Percentiles rank a stretch among this genome's conserved stretches.
Conservation (phyloP, 2,113 vertebrate genomes). For the Cinclus mexicanus region DNA sequence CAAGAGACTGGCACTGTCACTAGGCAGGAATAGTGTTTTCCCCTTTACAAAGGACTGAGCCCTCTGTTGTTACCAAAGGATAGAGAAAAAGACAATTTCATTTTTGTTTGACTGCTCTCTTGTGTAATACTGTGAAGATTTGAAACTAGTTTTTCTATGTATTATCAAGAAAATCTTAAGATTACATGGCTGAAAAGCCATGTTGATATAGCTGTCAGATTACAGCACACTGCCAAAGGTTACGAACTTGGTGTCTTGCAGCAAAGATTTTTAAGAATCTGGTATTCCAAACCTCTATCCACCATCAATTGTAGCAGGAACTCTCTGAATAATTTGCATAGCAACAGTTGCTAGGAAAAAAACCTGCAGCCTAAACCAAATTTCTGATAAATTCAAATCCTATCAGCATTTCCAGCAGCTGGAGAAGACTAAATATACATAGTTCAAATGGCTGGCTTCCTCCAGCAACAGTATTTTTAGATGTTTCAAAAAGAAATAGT, state of each 20-base stretch:
- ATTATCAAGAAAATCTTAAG: not conserved
- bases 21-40: not conserved
- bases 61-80: not conserved
- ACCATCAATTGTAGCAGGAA: conserved; percentile 57
- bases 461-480: conserved; percentile 62
- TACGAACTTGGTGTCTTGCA: not conserved
- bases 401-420: conserved; percentile 64
- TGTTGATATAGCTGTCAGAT: not conserved
- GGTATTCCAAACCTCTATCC: conserved; percentile 31
- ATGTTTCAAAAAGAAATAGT: conserved; percentile 46
- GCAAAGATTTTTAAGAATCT: conserved; percentile 22
- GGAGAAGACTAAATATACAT: conserved; percentile 64
- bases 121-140: not conserved
- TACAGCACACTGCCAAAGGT: not conserved
- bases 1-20: not conserved
- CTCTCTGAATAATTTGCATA: conserved; percentile 58
- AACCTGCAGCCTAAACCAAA: conserved; percentile 60
- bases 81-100: not conserved
- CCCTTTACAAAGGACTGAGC: not conserved
- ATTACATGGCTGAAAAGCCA: not conserved
- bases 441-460: conserved; percentile 66
- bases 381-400: conserved; percentile 55
- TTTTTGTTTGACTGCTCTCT: not conserved
- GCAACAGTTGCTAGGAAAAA: conserved; percentile 75
- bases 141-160: not conserved